phyloP scores from a whole-genome alignment of 23 tunicate species.

The Ciona savignyi region DNA sequence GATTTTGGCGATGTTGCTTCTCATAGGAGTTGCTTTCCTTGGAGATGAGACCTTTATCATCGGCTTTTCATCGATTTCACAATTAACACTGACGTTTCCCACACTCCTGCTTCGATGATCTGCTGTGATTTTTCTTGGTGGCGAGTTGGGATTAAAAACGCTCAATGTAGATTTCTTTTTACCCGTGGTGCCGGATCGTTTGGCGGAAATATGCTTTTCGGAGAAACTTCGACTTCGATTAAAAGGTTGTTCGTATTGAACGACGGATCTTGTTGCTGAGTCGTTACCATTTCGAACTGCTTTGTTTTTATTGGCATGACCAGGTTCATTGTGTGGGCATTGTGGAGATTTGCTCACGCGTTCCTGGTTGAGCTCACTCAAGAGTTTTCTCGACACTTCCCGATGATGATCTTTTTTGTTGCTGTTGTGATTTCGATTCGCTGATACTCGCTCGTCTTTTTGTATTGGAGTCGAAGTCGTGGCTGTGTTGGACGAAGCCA shows the following conservation, averaged over 20 bases:
- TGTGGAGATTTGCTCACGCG: neutral
- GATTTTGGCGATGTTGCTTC: neutral
- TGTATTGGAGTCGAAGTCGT: conserved; percentile 1
- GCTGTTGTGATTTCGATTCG: neutral
- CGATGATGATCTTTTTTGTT: neutral
- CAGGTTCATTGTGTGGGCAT: neutral
- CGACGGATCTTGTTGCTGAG: no score
- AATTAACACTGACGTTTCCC: conserved; percentile 1
- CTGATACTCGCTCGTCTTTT: no score
- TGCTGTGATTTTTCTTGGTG: conserved; percentile 5
- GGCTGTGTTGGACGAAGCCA: neutral
- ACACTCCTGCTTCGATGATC: conserved; percentile 24
- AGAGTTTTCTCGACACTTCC: neutral
- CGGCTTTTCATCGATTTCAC: conserved; percentile 6
- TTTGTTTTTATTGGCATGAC: neutral
- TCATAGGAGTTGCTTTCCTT: neutral
- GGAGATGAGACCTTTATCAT: neutral
- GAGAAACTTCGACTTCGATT: conserved; percentile 15
- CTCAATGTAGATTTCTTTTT: conserved; percentile 1
- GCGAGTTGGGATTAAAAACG: conserved; percentile 16
- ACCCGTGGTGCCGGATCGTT: neutral
- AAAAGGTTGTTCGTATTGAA: no score
- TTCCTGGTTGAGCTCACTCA: neutral
- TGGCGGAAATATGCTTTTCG: conserved; percentile 4
- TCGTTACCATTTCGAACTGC: no score